Evolutionary conservation across 2,113 vertebrate genomes (phyloP).

Genomic region (Labeo catla): DNA sequence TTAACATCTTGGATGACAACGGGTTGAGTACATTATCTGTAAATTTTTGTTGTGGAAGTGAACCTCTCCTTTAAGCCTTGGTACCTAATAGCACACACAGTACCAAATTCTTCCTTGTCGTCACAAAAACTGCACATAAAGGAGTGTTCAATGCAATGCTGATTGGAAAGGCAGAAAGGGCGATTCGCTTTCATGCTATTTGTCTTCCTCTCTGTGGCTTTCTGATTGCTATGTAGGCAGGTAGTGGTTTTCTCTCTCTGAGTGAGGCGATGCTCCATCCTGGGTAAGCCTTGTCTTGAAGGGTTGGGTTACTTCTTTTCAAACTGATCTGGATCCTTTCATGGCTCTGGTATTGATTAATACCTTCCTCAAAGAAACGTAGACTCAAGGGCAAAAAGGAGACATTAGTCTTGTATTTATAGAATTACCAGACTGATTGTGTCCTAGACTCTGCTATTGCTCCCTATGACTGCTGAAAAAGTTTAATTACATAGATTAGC

Average conservation of each 20-base stretch:
- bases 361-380: constrained; percentile 56
- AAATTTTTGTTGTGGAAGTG: too few relatives aligned
- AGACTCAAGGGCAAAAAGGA: constrained; percentile 60
- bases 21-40: too few relatives aligned
- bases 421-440: constrained; percentile 40
- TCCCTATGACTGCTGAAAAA: background rate
- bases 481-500: constrained; percentile 37
- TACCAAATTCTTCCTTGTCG: background rate
- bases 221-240: constrained; percentile 58
- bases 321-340: constrained; percentile 62
- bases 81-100: background rate
- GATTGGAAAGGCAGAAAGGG: background rate
- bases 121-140: background rate
- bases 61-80: background rate
- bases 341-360: constrained; percentile 70
- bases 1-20: too few relatives aligned
- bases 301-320: constrained; percentile 65
- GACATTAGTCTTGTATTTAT: constrained; percentile 57
- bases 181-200: background rate
- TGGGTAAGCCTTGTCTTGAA: constrained; percentile 44
- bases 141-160: background rate
- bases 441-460: background rate
- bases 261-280: background rate
- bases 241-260: constrained; percentile 12
- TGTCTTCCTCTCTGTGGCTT: constrained; percentile 59